phyloP scores from a whole-genome alignment of 2,113 vertebrate species.

The Sylvietta virens region DNA sequence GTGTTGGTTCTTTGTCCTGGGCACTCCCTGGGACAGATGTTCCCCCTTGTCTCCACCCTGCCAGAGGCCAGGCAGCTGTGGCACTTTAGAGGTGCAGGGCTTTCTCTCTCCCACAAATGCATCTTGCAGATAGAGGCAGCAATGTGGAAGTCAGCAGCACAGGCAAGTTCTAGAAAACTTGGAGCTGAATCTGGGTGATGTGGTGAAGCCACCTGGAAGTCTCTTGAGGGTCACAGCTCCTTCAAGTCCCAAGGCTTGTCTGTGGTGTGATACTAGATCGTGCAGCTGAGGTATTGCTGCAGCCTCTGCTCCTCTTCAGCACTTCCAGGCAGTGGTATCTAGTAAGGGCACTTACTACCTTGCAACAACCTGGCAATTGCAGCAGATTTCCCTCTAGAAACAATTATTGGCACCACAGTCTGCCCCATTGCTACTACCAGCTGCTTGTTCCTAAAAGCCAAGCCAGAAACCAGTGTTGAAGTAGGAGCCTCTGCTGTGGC shows the following conservation, averaged over 20 bases:
- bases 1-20: neutral
- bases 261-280: accelerated
- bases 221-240: neutral
- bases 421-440: neutral
- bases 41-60: neutral
- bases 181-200: neutral
- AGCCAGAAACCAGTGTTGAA: accelerated
- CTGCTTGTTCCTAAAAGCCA: neutral
- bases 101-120: neutral
- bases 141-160: accelerated
- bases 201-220: neutral
- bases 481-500: neutral
- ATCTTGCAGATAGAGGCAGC: neutral
- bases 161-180: neutral
- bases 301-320: neutral
- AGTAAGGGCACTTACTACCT: neutral
- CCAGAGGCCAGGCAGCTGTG: neutral
- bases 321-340: neutral
- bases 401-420: accelerated
- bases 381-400: neutral
- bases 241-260: neutral
- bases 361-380: neutral
- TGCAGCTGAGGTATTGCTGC: neutral
- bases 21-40: neutral
- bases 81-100: neutral